phyloP scores from a whole-genome alignment of 1,140 invertebrate species.

The Drosophila nannoptera region DNA sequence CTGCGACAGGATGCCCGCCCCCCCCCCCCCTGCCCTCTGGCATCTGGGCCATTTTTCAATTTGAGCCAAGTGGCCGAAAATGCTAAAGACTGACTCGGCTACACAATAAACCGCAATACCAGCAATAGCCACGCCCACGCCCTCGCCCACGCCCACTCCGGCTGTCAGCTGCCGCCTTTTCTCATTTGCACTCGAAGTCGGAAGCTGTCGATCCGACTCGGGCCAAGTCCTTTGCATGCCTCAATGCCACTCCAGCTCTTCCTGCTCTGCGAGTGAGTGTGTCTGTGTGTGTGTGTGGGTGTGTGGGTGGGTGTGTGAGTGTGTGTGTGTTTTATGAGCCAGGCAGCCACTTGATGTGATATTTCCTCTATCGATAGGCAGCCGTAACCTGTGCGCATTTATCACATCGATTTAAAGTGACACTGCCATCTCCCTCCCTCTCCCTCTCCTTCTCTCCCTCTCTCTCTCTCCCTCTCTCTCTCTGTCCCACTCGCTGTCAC shows the following conservation, averaged over 20 bases:
- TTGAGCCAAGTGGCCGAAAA: conserved; percentile 53
- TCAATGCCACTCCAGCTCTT: background rate
- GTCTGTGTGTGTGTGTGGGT: too few species aligned
- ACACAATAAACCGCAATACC: conserved; percentile 15
- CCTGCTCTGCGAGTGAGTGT: background rate
- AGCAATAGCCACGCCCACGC: conserved; percentile 1
- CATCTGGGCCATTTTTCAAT: conserved; percentile 51
- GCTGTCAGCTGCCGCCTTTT: conserved; percentile 46
- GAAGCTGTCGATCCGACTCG: conserved; percentile 23
- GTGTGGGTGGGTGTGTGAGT: too few species aligned
- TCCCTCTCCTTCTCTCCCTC: background rate
- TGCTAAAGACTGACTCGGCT: conserved; percentile 60
- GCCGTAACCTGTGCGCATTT: conserved; percentile 44
- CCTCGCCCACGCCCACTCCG: background rate
- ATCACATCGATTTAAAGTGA: conserved; percentile 58
- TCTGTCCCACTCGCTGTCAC: background rate
- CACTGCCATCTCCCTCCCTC: conserved; percentile 28
- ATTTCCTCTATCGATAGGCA: conserved; percentile 66
- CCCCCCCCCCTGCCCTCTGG: conserved; percentile 4
- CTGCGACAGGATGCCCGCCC: conserved; percentile 1
- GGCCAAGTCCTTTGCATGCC: conserved; percentile 12
- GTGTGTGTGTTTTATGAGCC: conserved; percentile 58
- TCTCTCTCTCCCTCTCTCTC: background rate
- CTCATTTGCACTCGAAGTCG: conserved; percentile 65
- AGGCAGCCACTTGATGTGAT: conserved; percentile 58